Evolutionary conservation across 2,888 invertebrate species (phyloP).

Genomic region (Caenorhabditis zanzibari): DNA sequence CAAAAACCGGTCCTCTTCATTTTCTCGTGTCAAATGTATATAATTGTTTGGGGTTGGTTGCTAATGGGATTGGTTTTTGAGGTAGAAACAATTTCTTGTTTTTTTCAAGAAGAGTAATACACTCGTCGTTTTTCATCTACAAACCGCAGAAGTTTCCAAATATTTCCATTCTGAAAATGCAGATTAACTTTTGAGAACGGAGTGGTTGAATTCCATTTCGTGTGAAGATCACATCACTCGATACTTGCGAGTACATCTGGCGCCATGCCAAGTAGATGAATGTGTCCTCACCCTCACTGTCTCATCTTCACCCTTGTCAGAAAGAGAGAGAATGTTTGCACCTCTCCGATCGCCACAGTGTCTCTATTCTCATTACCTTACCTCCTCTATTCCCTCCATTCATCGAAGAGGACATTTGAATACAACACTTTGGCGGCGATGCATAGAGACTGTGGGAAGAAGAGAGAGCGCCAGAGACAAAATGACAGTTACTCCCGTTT

Average conservation of each 20-base stretch:
- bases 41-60: constrained; percentile 31
- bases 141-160: too few species aligned
- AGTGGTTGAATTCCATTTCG: neutral
- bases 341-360: constrained; percentile 14
- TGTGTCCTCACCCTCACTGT: constrained; percentile 12
- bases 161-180: too few species aligned
- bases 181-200: too few species aligned
- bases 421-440: constrained; percentile 50
- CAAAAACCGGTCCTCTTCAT: constrained; percentile 13
- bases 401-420: constrained; percentile 34
- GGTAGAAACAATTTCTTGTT: constrained; percentile 1
- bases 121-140: too few species aligned
- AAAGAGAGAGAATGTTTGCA: constrained; percentile 23
- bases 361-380: constrained; percentile 19
- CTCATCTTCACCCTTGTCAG: too few species aligned
- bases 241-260: constrained; percentile 20
- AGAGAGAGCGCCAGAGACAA: constrained; percentile 35
- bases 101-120: neutral
- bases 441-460: constrained; percentile 16
- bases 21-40: constrained; percentile 4
- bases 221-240: neutral
- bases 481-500: constrained; percentile 1
- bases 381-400: constrained; percentile 5
- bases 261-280: constrained; percentile 48
- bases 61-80: constrained; percentile 42